Evolutionary conservation across 2,113 vertebrate species (phyloP), one percentile per base, ranked within the genome.

Genomic region (Lanius collurio): DNA sequence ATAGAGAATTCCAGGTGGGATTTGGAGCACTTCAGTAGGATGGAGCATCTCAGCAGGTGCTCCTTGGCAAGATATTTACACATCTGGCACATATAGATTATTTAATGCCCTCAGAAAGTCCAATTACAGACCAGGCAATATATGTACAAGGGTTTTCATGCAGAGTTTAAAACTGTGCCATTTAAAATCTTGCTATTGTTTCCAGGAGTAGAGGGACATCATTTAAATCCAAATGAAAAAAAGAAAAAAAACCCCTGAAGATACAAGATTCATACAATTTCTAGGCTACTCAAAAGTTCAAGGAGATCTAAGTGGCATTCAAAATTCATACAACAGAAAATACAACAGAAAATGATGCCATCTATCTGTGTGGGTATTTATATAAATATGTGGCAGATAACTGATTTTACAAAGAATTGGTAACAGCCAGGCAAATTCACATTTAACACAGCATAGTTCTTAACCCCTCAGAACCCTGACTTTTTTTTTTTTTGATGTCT

Each of bases 361-460:
- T 13, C 18, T 41, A 52, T 55, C 60, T 41, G 37, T 39, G 31
- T n/a, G 52, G 39, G 24, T 63, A 83, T 87, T 87, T 64, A 83
- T 62, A 71, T 22, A 95, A 80, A 83, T 60, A 85, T n/a, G 67
- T 67, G 22, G 71, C 7, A 94, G 83, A 75, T 18, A 50, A 70
- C 57, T 44, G 44, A 53, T 73, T 88, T 35, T 26, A 76, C 33
- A 82, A 78, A 74, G 44, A 76, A 89, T 57, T 3, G 2, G n/a
- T 67, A 67, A 80, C n/a, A 52, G 35, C 57, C 85, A 91, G 89
- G 85, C 74, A 94, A 90, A 82, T 73, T 94, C 93, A 93, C 71
- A 95, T 87, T 91, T 96, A 85, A 95, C 63, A 92, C 3, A 63
- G 73, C 44, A 47, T 84, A 89, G 89, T 93, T 95, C 90, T 78